Evolutionary conservation across 2,888 invertebrate species (phyloP).

Genomic region (Clitarchus hookeri): DNA sequence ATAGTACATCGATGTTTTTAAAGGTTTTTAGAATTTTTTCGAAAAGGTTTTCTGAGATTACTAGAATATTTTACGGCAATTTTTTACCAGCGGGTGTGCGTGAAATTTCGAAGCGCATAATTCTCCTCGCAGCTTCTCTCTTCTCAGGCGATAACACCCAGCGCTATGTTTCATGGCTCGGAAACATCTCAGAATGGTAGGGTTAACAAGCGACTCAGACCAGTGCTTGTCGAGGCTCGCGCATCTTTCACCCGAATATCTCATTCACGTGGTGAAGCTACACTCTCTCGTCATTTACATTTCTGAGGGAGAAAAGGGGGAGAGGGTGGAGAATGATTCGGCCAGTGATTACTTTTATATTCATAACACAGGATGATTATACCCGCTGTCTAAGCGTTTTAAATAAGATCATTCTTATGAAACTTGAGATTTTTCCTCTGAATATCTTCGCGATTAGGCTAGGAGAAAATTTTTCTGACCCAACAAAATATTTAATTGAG

Average conservation of each 20-base stretch:
- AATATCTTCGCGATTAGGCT: no score
- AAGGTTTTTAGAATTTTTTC: no score
- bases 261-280: background rate
- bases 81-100: no score
- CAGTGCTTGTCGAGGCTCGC: background rate
- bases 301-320: background rate
- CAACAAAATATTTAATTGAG: no score
- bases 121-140: slow-evolving; percentile 5
- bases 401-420: no score
- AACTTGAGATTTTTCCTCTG: no score
- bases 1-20: no score
- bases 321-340: no score
- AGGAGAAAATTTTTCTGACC: no score
- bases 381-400: no score
- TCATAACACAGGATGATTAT: no score
- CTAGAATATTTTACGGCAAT: background rate
- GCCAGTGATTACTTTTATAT: no score
- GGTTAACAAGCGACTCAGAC: background rate
- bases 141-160: background rate
- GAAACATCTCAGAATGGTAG: background rate
- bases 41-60: background rate
- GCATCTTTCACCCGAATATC: background rate
- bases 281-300: background rate
- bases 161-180: background rate
- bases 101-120: background rate